Base-by-base conservation (phyloP, 2,888 invertebrate genomes). In the Spodoptera littoralis region DNA sequence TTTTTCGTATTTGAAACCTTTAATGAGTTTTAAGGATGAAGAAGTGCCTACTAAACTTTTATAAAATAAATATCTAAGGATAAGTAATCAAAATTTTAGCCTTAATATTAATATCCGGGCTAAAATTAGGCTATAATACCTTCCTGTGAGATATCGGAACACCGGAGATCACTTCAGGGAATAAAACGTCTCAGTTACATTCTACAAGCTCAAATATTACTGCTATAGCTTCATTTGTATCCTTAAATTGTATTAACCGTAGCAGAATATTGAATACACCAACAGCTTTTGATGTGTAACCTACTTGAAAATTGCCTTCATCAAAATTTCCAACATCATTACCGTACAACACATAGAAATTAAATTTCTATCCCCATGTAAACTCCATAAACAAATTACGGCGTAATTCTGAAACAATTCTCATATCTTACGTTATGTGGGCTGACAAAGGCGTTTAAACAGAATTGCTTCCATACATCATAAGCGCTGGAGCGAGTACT, bases 381-480 rank as follows among this genome's bases (percentile, higher is more conserved):
- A 67, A 71, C 50, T 63, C 59, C 54, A 69, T 73, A 69, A 64
- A 70, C 72, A 78, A 73, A 73, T 82, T 72, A 75, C 72, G 67
- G 51, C 44, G 70, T 73, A 79, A 83, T 81, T 82, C 73, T 62
- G 67, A 50, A 82, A 81, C 80, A 79, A 81, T 80, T 79, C 82
- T 67, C 74, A 75, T 79, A 75, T 60, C 60, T 73, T 57, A 65
- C 51, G 60, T 66, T 70, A 71, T 44, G 68, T 62, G 50, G 65
- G 69, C 76, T 76, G 71, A 77, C 70, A 77, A 65, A 79, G 82
- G 79, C 78, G 78, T 83, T 84, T 81, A 82, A 77, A 79, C 73
- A 58, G 79, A 84, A 86, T 85, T 84, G 78, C 84, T 77, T 70
- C 70, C 80, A 85, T 86, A 85, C 73, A 84, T 85, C 84, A 83